These are phyloP conservation scores for Hydrocynus forskahlii DNA, from an alignment of 2,797 vertebrate genomes.

Conservation along the genomic window DNA sequence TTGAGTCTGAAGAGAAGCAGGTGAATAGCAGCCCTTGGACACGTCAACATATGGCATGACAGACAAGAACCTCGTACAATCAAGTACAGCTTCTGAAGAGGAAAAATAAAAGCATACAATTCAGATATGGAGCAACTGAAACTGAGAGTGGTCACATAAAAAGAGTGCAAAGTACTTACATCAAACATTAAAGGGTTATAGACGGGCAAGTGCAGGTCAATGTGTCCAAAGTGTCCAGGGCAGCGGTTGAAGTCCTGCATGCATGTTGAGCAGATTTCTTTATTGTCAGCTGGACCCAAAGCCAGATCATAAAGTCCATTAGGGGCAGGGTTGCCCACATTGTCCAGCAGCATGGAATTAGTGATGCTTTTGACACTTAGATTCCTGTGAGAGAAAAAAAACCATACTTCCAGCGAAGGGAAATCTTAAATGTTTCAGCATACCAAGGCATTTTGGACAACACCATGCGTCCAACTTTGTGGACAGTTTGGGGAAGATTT, in stretches of 20 bases:
- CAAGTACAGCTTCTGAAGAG: constrained; percentile 80
- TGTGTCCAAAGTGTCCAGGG: constrained; percentile 91
- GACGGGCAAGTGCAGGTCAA: constrained; percentile 90
- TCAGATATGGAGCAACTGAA: neutral
- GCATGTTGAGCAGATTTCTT: constrained; percentile 92
- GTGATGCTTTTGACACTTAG: constrained; percentile 91
- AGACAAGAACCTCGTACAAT: constrained; percentile 90
- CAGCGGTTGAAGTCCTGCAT: constrained; percentile 90
- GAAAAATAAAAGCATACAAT: neutral
- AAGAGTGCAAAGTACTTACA: constrained; percentile 72
- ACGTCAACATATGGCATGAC: constrained; percentile 86
- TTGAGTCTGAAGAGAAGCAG: constrained; percentile 86
- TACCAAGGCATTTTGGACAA: too few species aligned
- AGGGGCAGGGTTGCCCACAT: constrained; percentile 83
- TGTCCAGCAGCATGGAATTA: constrained; percentile 86
- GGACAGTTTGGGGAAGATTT: too few species aligned
- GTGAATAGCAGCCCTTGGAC: constrained; percentile 84
- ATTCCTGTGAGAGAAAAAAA: constrained; percentile 75
- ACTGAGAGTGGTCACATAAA: too few species aligned
- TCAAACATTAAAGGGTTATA: constrained; percentile 96
- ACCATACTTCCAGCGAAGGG: too few species aligned
- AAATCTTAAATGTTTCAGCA: too few species aligned
- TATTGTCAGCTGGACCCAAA: constrained; percentile 88
- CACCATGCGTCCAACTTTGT: too few species aligned
- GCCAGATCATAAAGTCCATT: constrained; percentile 92